Percentiles rank a stretch among this genome's conserved stretches.
Evolutionary conservation across 37 sponge, comb jelly and placozoan species (phyloP).

Genomic region (Petrosia ficiformis): DNA sequence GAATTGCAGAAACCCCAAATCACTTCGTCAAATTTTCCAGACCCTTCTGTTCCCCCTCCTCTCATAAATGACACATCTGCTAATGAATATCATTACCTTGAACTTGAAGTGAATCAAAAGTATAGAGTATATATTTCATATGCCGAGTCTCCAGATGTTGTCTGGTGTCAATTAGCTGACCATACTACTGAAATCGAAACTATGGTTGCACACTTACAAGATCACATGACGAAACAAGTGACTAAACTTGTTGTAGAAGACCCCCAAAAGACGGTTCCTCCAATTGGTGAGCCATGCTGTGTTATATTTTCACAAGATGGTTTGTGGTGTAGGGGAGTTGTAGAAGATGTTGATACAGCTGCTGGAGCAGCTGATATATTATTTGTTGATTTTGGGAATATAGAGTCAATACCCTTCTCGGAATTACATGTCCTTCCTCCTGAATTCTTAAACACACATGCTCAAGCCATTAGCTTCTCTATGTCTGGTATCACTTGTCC

Average conservation of each 20-base stretch:
- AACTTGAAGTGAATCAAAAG: conserved; percentile 19
- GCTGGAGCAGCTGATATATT: conserved; percentile 22
- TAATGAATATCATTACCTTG: background rate
- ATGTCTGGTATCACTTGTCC: conserved; percentile 17
- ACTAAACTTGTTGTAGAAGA: background rate
- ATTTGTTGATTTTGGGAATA: conserved; percentile 80
- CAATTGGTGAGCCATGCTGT: conserved; percentile 35
- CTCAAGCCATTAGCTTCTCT: conserved; percentile 70
- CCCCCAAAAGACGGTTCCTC: background rate
- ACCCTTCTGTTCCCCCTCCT: background rate
- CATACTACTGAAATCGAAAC: conserved; percentile 5
- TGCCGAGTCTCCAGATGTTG: conserved; percentile 49
- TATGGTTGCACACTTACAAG: conserved; percentile 14
- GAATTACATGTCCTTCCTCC: conserved; percentile 16
- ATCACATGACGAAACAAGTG: background rate
- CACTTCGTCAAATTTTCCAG: background rate
- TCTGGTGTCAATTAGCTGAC: conserved; percentile 63
- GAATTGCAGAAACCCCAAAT: background rate
- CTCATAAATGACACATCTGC: background rate
- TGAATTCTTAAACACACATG: conserved; percentile 33
- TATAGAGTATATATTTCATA: conserved; percentile 30
- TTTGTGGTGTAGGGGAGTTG: conserved; percentile 60
- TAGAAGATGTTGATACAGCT: conserved; percentile 1
- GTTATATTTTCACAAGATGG: conserved; percentile 43
- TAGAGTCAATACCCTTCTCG: conserved; percentile 17